Evolutionary conservation across 2,797 vertebrate genomes (phyloP).

Genomic region (Oreonectes daqikongensis): DNA sequence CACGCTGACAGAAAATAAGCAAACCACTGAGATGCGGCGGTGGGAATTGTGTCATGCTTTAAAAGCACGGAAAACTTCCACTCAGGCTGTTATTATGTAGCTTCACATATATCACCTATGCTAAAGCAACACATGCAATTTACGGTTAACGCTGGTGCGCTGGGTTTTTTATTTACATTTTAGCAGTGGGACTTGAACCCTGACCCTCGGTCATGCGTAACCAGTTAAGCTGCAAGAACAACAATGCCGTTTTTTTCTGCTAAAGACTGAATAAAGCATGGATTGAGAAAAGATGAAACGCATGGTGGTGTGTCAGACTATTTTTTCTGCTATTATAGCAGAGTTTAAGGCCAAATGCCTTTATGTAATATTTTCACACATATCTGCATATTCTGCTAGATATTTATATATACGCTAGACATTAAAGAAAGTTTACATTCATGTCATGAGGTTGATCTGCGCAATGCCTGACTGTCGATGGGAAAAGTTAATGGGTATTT

Average conservation of each 20-base stretch:
- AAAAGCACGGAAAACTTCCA: neutral
- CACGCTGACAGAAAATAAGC: slow-evolving; percentile 24
- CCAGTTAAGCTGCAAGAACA: neutral
- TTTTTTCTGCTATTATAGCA: too few species aligned
- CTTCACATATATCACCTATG: neutral
- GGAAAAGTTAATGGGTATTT: neutral
- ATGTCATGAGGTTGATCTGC: too few species aligned
- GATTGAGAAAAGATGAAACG: slow-evolving; percentile 20
- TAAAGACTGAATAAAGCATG: slow-evolving; percentile 26
- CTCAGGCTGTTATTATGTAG: slow-evolving; percentile 1
- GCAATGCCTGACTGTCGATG: too few species aligned
- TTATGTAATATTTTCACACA: too few species aligned
- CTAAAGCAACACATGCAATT: neutral
- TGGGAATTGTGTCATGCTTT: neutral
- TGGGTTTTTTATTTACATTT: neutral
- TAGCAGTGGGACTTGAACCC: neutral
- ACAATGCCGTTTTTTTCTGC: neutral
- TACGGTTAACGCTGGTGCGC: neutral
- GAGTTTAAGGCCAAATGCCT: too few species aligned
- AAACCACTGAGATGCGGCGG: neutral
- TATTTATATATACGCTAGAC: neutral
- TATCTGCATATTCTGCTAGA: too few species aligned
- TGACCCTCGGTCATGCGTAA: neutral
- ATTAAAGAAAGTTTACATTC: too few species aligned
- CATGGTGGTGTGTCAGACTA: slow-evolving; percentile 33